Evolutionary conservation across 1,140 invertebrate species (phyloP), one percentile per base, ranked within the genome.

Genomic region (Cecropterus lyciades): DNA sequence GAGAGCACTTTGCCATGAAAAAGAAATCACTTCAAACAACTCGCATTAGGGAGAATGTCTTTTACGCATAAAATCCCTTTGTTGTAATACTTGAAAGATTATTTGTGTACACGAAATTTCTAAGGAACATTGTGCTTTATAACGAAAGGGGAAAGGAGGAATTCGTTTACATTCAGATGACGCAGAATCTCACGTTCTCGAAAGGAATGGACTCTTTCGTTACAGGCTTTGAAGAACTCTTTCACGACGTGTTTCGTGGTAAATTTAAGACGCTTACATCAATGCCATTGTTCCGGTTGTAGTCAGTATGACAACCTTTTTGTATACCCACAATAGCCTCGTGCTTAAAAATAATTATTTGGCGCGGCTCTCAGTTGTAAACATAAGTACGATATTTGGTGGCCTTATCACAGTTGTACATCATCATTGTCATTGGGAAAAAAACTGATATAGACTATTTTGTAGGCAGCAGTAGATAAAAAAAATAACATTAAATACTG

Each of bases 21-120:
- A 65, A 70, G 70, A 72, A 77, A 77, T 72, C 69, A 69, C 66
- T 77, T 67, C 63, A 73, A 77, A 77, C 74, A 70, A 77, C 66
- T 71, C 64, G 51, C 74, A 73, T 73, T 73, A 73, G 30, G 42
- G 45, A 46, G 27, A 73, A 71, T 66, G 72, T 73, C 74, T 72
- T 70, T 55, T 55, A 69, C 56, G 64, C 59, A 51, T 67, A 76
- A 70, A 70, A 62, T 69, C 62, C 55, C 49, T 74, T 77, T 72
- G 62, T 71, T 69, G 59, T 51, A 66, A 75, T 67, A 66, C 46
- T 55, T 16, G 60, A 76, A 73, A 72, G 71, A 76, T 76, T 76
- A 73, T 67, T 51, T 53, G 51, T 65, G 33, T 42, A 56, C 27
- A 13, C 27, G 37, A 45, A 11, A 37, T 20, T 8, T 37, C 11